phyloP scores from a whole-genome alignment of 2,113 vertebrate species.

The Alethe castanea region DNA sequence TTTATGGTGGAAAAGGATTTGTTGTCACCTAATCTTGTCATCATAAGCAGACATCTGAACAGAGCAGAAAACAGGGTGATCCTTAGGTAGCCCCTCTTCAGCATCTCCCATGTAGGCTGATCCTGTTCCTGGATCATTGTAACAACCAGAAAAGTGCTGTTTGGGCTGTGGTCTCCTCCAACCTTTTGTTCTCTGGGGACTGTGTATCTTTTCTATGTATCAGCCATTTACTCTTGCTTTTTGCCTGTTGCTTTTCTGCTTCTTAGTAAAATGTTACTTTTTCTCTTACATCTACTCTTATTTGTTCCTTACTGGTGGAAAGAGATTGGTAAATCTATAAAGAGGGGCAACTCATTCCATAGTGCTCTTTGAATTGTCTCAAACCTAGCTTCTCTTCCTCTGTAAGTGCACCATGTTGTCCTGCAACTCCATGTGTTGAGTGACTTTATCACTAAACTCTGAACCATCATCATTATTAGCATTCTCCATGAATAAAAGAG shows the following conservation, averaged over 20 bases:
- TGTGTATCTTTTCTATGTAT: background rate
- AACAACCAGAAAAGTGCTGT: background rate
- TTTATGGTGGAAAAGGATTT: background rate
- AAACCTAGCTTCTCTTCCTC: background rate
- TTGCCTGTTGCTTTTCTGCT: background rate
- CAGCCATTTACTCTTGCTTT: background rate
- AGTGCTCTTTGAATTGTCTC: too few relatives aligned
- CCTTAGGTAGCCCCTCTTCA: background rate
- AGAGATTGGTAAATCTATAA: background rate
- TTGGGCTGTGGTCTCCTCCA: background rate
- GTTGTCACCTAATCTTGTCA: background rate
- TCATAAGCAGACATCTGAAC: background rate
- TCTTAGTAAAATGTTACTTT: background rate
- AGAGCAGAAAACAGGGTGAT: background rate
- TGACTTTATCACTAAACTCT: background rate
- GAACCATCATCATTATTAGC: background rate
- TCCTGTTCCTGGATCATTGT: background rate
- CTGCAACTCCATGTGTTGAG: background rate
- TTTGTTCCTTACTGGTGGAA: background rate
- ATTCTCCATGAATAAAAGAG: background rate
- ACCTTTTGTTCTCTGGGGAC: background rate
- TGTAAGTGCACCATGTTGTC: background rate
- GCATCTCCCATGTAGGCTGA: accelerated
- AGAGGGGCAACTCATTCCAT: background rate
- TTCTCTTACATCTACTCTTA: accelerated